Evolutionary conservation across 2,797 vertebrate species (phyloP).

Genomic region (Notolepis coatsorum): DNA sequence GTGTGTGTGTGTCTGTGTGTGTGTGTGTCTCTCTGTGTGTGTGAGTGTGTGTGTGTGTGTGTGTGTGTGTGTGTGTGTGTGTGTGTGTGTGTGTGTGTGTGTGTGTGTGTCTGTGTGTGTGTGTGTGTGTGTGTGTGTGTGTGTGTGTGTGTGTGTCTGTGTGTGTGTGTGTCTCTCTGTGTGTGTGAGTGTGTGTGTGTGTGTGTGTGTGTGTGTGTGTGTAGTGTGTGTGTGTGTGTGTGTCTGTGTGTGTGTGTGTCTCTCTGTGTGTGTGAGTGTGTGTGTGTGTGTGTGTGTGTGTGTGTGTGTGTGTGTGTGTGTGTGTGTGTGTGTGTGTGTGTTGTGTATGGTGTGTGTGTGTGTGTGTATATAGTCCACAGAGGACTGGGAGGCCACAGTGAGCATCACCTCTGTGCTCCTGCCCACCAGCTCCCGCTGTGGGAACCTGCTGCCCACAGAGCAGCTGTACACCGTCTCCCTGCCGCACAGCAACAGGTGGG

Average conservation of each 20-base stretch:
- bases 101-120: neutral
- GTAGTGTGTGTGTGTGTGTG: too few relatives aligned
- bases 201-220: neutral
- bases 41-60: neutral
- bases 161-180: neutral
- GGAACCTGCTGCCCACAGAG: slow-evolving; percentile 88
- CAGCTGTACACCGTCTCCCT: slow-evolving; percentile 86
- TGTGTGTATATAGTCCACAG: slow-evolving; percentile 81
- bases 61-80: neutral
- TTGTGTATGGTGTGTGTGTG: slow-evolving; percentile 73
- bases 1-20: neutral
- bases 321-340: slow-evolving; percentile 10
- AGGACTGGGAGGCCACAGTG: slow-evolving; percentile 90
- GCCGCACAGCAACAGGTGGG: slow-evolving; percentile 84
- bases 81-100: neutral
- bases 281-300: neutral
- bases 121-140: slow-evolving; percentile 2
- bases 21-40: neutral
- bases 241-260: neutral
- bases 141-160: neutral
- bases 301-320: slow-evolving; percentile 16
- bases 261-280: slow-evolving; percentile 1
- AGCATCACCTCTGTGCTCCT: slow-evolving; percentile 81
- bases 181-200: slow-evolving; percentile 1
- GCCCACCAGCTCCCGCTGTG: slow-evolving; percentile 87